Base-by-base conservation (phyloP, 1,140 invertebrate genomes). In the Saxidomus purpurata region DNA sequence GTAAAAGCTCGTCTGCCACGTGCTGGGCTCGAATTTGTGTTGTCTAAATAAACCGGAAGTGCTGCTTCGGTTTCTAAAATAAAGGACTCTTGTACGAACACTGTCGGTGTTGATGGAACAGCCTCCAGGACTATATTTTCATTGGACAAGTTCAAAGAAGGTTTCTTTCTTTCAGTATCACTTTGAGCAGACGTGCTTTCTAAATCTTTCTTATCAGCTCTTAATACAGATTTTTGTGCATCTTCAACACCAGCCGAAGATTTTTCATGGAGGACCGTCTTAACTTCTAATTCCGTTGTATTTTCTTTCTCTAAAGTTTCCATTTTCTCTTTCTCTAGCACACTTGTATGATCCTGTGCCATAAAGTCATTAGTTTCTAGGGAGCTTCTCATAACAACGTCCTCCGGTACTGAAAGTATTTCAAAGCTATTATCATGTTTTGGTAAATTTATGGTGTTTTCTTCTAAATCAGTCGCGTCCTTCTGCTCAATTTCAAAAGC, bases 21-120 rank as follows among this genome's bases (percentile, higher is more conserved):
- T 17, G 15, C 13, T 11, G 83, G 83, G 36, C 63, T 47, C 13
- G 55, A 36, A 28, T 74, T n/a, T 1, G 40, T 40, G 22, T 22
- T 67, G n/a, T 88, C 76, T 67, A 88, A 55, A 67, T 81, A 34
- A 15, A 88, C 43, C 8, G 52, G 76, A 38, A 38, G 76, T 31
- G 28, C 19, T 0, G 61, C 25, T 8, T 88, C 86, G 22, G 52
- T 38, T 71, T 88, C 86, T 9, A 80, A 67, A 34, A 88, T 88
- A 63, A 87, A 76, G 0, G 52, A 63, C n/a, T 88, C 86, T 88
- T 67, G 86, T 11, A 88, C 59, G 19, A 88, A 9, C 15, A 88
- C 77, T 25, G 43, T 81, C 31, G 76, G 82, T 31, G 63, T 84
- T 8, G 11, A 59, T 52, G 77, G 52, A 22, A n/a, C 59, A 28